Percentiles rank a stretch among this genome's conserved stretches.
Conservation (phyloP, 2,113 vertebrate genomes). For the Anarhynchus alexandrinus region DNA sequence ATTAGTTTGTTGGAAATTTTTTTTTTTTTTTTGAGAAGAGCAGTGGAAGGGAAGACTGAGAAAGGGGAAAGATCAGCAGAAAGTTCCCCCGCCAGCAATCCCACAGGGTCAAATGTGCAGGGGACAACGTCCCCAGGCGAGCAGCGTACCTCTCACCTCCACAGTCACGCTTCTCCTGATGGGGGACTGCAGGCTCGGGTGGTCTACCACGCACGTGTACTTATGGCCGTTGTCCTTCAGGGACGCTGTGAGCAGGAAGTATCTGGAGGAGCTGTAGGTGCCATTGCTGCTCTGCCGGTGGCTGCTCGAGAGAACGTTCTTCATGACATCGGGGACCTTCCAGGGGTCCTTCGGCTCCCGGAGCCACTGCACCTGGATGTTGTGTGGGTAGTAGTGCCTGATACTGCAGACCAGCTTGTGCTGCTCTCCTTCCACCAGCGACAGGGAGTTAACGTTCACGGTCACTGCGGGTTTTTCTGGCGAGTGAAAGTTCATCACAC, state of each 20-base stretch:
- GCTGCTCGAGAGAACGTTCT: conserved; percentile 71
- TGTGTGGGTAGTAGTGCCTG: conserved; percentile 72
- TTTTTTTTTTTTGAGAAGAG: background rate
- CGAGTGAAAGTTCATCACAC: background rate
- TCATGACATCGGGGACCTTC: conserved; percentile 47
- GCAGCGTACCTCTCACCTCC: conserved; percentile 61
- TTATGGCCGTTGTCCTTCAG: conserved; percentile 39
- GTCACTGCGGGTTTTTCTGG: conserved; percentile 73
- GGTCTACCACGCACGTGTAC: conserved; percentile 75
- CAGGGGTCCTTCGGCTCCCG: background rate
- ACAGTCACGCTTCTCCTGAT: conserved; percentile 73
- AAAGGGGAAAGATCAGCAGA: background rate
- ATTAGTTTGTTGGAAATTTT: background rate
- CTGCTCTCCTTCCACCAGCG: conserved; percentile 55
- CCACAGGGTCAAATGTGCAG: background rate
- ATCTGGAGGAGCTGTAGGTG: conserved; percentile 73
- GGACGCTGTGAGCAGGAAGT: conserved; percentile 68
- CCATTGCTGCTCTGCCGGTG: conserved; percentile 67
- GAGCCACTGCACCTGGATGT: conserved; percentile 71
- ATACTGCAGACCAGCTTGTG: conserved; percentile 71
- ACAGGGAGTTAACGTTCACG: conserved; percentile 49
- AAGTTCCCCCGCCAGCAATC: too few species aligned
- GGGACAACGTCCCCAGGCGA: background rate
- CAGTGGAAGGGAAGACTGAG: background rate
- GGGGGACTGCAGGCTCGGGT: conserved; percentile 65